Conservation (phyloP, 2,888 invertebrate genomes). For the Orgyia antiqua region DNA sequence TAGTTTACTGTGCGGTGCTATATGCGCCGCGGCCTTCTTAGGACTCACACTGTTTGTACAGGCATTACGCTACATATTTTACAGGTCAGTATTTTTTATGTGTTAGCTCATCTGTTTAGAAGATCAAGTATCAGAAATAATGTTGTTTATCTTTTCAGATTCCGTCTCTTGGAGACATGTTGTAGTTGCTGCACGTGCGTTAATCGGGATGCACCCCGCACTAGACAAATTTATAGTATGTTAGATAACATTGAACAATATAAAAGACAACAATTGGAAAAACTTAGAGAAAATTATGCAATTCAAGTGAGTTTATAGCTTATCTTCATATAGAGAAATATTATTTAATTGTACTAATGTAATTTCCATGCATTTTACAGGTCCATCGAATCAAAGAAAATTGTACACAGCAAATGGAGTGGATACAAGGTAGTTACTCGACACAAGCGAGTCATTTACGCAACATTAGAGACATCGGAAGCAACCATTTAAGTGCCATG, state of each 20-base stretch:
- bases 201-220: constrained; percentile 84
- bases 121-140: background rate
- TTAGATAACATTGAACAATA: constrained; percentile 94
- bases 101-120: background rate
- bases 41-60: constrained; percentile 88
- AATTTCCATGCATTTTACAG: constrained; percentile 58
- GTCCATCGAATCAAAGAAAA: constrained; percentile 95
- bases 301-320: constrained; percentile 81
- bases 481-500: constrained; percentile 89
- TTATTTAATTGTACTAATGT: background rate
- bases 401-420: constrained; percentile 95
- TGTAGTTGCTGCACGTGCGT: constrained; percentile 87
- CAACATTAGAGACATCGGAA: constrained; percentile 94
- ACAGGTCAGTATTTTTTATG: constrained; percentile 77
- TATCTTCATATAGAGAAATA: background rate
- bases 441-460: constrained; percentile 90
- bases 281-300: constrained; percentile 93
- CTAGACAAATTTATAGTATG: constrained; percentile 91
- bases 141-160: constrained; percentile 69
- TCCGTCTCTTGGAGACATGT: constrained; percentile 84
- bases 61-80: constrained; percentile 82
- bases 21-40: constrained; percentile 88
- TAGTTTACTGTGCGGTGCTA: constrained; percentile 89
- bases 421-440: constrained; percentile 94
- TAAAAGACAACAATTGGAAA: constrained; percentile 92